Percentiles rank a stretch among this genome's conserved stretches.
These are phyloP conservation scores for Drosophila ezoana DNA, from an alignment of 2,888 invertebrate species.

Conservation along the genomic window DNA sequence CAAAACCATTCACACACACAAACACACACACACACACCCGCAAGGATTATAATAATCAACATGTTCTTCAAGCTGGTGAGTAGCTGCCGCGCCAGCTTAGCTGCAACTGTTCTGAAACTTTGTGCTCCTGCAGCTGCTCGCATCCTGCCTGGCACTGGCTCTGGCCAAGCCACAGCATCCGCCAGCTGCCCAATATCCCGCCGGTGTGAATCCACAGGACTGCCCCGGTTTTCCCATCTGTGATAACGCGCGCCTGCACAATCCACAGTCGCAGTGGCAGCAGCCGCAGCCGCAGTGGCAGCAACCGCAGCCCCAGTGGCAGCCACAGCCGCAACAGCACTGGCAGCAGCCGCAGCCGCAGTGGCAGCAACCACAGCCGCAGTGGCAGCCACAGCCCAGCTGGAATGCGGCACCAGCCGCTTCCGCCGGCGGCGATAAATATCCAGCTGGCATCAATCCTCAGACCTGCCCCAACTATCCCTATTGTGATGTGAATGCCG, in stretches of 20 bases:
- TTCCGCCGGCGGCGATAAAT: constrained; percentile 83
- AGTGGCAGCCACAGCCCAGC: constrained; percentile 69
- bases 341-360: constrained; percentile 77
- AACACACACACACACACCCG: background rate
- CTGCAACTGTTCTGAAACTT: too few relatives aligned
- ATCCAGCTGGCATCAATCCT: constrained; percentile 85
- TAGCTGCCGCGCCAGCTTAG: constrained; percentile 12
- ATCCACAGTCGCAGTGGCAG: constrained; percentile 82
- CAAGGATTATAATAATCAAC: constrained; percentile 44
- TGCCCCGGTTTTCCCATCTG: constrained; percentile 86
- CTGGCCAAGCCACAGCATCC: constrained; percentile 84
- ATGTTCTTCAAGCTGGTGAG: constrained; percentile 85
- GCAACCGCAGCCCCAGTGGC: constrained; percentile 64
- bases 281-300: constrained; percentile 79
- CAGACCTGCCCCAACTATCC: constrained; percentile 86
- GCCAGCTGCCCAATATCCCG: constrained; percentile 85
- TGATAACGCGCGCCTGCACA: constrained; percentile 85
- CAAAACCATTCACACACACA: constrained; percentile 3
- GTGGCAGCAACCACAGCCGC: constrained; percentile 59
- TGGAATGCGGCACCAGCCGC: constrained; percentile 81
- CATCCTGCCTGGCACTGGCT: constrained; percentile 81
- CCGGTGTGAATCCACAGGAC: constrained; percentile 85
- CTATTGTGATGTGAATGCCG: constrained; percentile 85
- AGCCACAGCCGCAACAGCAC: constrained; percentile 80
- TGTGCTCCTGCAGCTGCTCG: constrained; percentile 71